Percentiles rank a stretch among this genome's conserved stretches.
Evolutionary conservation across 2,797 vertebrate genomes (phyloP).

Genomic region (Neomorphus geoffroyi): DNA sequence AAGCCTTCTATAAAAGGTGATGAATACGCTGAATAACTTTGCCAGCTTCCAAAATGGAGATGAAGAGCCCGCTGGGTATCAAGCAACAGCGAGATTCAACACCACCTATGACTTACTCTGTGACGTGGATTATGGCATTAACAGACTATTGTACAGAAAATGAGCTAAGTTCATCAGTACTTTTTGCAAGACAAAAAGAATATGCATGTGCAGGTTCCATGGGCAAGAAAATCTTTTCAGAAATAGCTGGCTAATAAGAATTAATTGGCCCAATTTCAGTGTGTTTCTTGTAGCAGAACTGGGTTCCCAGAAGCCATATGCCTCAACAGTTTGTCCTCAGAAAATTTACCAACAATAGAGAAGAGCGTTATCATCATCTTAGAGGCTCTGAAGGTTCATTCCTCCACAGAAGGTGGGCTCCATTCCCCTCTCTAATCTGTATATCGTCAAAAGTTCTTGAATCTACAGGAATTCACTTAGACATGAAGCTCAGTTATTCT

Average conservation of each 20-base stretch:
- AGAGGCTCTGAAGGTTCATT: not conserved
- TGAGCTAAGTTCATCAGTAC: not conserved
- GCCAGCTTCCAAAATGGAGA: conserved; percentile 6
- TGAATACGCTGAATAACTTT: conserved; percentile 13
- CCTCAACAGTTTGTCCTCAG: not conserved
- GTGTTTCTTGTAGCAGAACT: not conserved
- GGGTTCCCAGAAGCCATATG: not conserved
- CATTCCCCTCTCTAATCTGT: not conserved
- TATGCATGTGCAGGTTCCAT: not conserved
- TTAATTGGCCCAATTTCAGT: not conserved
- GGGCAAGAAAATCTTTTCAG: not conserved
- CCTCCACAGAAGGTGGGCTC: not conserved
- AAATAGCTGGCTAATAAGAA: not conserved
- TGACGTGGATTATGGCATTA: not conserved
- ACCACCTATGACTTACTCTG: not conserved
- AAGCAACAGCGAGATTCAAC: not conserved
- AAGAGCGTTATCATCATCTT: not conserved
- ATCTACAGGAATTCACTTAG: conserved; percentile 63
- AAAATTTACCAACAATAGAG: not conserved
- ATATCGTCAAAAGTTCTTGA: conserved; percentile 31
- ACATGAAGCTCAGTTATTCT: conserved; percentile 63
- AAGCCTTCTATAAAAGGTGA: conserved; percentile 12
- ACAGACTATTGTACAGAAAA: not conserved
- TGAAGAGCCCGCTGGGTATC: not conserved
- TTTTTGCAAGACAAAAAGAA: not conserved